phyloP scores from a whole-genome alignment of 2,888 invertebrate species.

The Xestia sexstrigata region DNA sequence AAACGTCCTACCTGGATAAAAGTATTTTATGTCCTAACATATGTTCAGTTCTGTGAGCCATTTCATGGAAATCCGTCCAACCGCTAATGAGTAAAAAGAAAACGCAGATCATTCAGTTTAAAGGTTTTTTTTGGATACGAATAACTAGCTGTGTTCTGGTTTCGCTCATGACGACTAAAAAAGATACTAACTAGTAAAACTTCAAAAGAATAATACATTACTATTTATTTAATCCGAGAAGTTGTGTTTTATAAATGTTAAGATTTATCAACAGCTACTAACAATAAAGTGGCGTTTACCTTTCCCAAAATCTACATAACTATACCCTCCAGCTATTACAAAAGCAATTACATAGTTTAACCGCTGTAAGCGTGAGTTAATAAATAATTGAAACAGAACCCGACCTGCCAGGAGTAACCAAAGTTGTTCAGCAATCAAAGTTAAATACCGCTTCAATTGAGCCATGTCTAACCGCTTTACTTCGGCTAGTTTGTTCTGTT shows the following conservation, averaged over 20 bases:
- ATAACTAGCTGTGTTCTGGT: not conserved
- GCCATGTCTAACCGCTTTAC: slow-evolving; percentile 48
- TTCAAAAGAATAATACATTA: not conserved
- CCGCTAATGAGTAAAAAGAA: not conserved
- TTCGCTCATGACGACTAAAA: not conserved
- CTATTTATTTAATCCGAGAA: not conserved
- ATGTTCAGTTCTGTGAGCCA: not conserved
- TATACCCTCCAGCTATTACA: slow-evolving; percentile 24
- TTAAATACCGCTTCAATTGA: slow-evolving; percentile 60
- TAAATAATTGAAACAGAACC: slow-evolving; percentile 63
- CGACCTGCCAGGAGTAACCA: slow-evolving; percentile 54
- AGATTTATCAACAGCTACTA: not conserved
- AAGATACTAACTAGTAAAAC: not conserved
- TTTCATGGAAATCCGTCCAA: not conserved
- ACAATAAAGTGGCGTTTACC: not conserved
- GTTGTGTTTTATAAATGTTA: not conserved
- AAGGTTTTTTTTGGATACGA: no score
- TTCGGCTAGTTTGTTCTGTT: slow-evolving; percentile 39
- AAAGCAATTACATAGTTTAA: slow-evolving; percentile 57
- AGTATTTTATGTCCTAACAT: not conserved
- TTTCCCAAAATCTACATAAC: slow-evolving; percentile 29
- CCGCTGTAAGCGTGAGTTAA: slow-evolving; percentile 53
- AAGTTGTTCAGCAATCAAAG: slow-evolving; percentile 65
- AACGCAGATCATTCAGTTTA: not conserved
- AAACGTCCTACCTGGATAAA: not conserved